Percentiles rank a stretch among this genome's conserved stretches.
Conservation (phyloP, 2,888 invertebrate genomes). For the Lysandra coridon region DNA sequence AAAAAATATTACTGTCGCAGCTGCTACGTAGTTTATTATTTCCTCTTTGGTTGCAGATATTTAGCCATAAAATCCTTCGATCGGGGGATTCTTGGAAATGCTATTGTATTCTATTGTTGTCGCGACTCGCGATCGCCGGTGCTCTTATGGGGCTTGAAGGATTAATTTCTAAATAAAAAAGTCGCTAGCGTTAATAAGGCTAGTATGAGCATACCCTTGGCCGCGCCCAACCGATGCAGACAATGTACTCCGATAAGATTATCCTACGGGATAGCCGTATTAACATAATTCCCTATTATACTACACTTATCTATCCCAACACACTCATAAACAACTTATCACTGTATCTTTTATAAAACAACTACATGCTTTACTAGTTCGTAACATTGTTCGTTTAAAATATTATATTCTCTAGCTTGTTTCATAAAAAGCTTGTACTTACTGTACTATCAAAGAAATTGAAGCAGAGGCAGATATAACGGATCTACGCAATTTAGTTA, state of each 20-base stretch:
- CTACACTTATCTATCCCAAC: constrained; percentile 40
- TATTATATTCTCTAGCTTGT: neutral
- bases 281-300: constrained; percentile 47
- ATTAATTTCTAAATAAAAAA: neutral
- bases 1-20: neutral
- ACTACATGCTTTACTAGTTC: neutral
- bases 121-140: no score
- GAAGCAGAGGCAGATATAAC: no score
- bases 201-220: constrained; percentile 16
- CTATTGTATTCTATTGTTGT: no score
- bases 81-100: no score
- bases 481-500: no score
- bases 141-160: no score
- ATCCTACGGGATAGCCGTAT: constrained; percentile 53
- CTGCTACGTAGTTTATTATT: neutral
- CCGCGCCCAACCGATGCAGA: constrained; percentile 54
- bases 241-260: constrained; percentile 59
- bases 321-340: constrained; percentile 28
- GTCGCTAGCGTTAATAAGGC: constrained; percentile 19
- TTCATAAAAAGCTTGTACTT: no score
- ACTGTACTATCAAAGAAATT: no score
- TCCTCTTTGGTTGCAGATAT: neutral
- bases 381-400: neutral
- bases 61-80: neutral
- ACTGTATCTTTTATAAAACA: neutral